Base-by-base conservation (phyloP, 2,797 vertebrate genomes). In the Schizothorax lantsangensis region DNA sequence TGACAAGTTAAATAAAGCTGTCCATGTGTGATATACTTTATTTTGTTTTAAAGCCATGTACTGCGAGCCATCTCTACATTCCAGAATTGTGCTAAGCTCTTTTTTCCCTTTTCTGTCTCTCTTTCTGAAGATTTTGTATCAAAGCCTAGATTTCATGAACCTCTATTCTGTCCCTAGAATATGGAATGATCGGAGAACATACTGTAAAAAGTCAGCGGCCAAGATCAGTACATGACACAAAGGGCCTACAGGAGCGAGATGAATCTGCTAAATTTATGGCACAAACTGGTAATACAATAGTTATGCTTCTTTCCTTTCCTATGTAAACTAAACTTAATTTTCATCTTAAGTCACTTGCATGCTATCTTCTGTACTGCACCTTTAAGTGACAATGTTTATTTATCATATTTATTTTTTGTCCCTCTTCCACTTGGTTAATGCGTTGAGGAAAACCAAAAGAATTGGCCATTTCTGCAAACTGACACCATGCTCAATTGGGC, bases 111-210 rank as follows among this genome's bases (percentile, higher is more conserved):
- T 78, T 85, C 79, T 88, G 81, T 71, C 74, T 86, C 80, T 89
- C 93, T 94, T 93, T 94, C 93, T 94, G 92, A 94, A 93, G 91
- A 93, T 93, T 90, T 88, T 96, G 95, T 89, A 88, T 95, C 90
- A 92, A 93, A 95, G 91, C 89, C 91, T 95, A 98, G 97, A 96
- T 98, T 98, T 99, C 97, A 99, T 98, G 95, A 98, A 98, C 97
- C 98, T 99, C 97, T 99, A 99, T 99, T 99, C 97, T 99, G 97
- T 99, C 98, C 98, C 98, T 99, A 99, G 98, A 99, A 98, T 99
- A 98, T 99, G 98, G 98, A 99, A 98, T 99, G 98, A 99, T 99
- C 97, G 98, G 97, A 97, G 98, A 99, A 97, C 98, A 99, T 98
- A 99, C 98, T 96, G 97, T 99, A 98, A 99, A 99, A 99, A 99